Percentiles rank a stretch among this genome's conserved stretches.
These are phyloP conservation scores for Leiothrix lutea DNA, from an alignment of 2,113 vertebrate genomes.

Conservation along the genomic window DNA sequence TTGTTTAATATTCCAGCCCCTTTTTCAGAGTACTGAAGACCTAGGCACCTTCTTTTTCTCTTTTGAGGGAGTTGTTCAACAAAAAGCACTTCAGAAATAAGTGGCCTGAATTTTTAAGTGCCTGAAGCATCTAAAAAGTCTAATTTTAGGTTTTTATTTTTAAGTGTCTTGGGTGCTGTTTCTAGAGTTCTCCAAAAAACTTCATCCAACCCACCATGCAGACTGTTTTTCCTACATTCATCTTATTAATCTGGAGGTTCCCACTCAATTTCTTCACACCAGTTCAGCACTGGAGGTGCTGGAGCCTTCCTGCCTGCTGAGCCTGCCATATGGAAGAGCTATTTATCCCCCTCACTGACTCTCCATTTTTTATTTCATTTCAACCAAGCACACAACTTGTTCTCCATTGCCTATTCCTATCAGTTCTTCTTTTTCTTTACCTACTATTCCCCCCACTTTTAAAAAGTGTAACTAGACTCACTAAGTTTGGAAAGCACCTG, in stretches of 20 bases:
- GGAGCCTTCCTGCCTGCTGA: constrained; percentile 36
- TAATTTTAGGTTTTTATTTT: constrained; percentile 36
- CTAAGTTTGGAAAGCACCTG: neutral
- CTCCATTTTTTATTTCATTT: neutral
- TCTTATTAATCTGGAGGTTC: constrained; percentile 48
- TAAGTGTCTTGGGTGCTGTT: constrained; percentile 3
- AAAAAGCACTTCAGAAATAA: constrained; percentile 33
- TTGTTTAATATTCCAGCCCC: neutral
- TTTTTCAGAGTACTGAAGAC: neutral
- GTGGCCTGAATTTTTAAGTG: constrained; percentile 29
- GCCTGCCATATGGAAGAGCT: constrained; percentile 55
- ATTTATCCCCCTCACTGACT: neutral
- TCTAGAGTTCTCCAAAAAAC: constrained; percentile 27
- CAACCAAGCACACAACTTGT: neutral
- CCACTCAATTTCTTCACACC: constrained; percentile 59
- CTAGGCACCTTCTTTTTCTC: neutral
- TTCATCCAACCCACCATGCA: constrained; percentile 41
- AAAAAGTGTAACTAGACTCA: neutral
- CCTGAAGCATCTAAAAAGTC: neutral
- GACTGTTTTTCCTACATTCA: constrained; percentile 56
- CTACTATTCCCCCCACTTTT: neutral
- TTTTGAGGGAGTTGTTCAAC: neutral
- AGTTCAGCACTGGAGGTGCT: constrained; percentile 22
- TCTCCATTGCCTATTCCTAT: neutral
- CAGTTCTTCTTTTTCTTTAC: neutral